Percentiles rank a stretch among this genome's conserved stretches.
These are phyloP conservation scores for Psephotus haematonotus DNA, from an alignment of 2,113 vertebrate genomes.

Conservation along the genomic window DNA sequence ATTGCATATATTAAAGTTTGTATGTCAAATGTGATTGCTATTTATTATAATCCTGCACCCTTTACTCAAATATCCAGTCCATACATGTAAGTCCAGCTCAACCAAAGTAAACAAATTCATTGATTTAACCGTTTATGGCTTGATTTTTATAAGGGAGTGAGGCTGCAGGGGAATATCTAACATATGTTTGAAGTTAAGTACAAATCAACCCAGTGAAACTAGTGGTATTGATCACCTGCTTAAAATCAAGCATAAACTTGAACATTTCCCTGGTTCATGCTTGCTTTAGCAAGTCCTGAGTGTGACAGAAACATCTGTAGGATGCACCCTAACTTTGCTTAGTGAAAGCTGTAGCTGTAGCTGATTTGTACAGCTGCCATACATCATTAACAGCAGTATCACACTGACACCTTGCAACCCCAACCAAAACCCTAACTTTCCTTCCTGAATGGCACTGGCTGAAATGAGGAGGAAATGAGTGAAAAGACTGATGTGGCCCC, in stretches of 20 bases:
- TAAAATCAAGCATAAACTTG: neutral
- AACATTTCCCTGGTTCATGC: neutral
- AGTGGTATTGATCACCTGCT: neutral
- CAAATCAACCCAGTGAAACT: neutral
- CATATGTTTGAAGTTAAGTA: conserved; percentile 13
- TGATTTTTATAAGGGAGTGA: conserved; percentile 1
- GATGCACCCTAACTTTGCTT: neutral
- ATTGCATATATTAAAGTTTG: neutral
- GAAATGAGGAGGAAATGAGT: neutral
- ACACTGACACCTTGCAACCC: neutral
- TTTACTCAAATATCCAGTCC: neutral
- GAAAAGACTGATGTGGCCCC: neutral
- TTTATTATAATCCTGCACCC: neutral
- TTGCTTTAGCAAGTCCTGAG: neutral
- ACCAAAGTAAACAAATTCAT: conserved; percentile 12
- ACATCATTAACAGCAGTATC: neutral
- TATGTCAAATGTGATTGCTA: neutral
- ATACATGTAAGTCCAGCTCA: neutral
- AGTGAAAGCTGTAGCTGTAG: neutral
- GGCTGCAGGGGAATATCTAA: neutral
- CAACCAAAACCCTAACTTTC: neutral
- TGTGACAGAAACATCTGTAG: neutral
- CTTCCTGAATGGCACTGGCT: neutral
- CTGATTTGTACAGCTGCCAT: neutral
- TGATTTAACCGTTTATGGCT: conserved; percentile 11